phyloP scores from a whole-genome alignment of 2,888 invertebrate genomes.

The Rhagium mordax region DNA sequence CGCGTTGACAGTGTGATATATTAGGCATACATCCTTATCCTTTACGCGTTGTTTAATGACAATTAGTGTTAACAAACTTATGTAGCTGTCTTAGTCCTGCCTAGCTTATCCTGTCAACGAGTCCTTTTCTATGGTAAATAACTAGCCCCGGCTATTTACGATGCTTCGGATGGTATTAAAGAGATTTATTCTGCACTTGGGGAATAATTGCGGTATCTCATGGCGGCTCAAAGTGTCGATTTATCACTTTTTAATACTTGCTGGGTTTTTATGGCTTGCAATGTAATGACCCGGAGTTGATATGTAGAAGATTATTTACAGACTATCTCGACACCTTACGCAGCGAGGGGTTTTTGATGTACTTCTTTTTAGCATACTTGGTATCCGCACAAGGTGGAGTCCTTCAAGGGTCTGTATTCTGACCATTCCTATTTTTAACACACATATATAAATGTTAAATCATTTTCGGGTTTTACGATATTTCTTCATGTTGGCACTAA shows the following conservation, averaged over 20 bases:
- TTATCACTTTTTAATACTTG: constrained; percentile 19
- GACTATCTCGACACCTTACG: background rate
- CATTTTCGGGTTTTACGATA: no score
- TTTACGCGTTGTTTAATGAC: constrained; percentile 45
- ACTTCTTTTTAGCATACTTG: no score
- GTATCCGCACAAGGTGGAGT: no score
- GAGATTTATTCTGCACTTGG: constrained; percentile 27
- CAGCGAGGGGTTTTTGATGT: background rate
- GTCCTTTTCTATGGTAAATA: constrained; percentile 34
- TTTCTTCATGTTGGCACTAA: no score
- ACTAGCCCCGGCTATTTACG: constrained; percentile 32
- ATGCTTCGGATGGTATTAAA: constrained; percentile 5
- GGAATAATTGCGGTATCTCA: constrained; percentile 34
- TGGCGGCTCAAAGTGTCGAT: constrained; percentile 9
- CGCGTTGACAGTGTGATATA: constrained; percentile 40
- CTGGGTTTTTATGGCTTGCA: constrained; percentile 6
- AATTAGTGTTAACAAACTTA: constrained; percentile 49
- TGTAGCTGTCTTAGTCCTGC: constrained; percentile 43
- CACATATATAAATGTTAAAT: no score
- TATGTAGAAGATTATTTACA: background rate
- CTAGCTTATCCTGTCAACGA: constrained; percentile 35
- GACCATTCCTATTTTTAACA: no score
- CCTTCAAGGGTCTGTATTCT: no score
- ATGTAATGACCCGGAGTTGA: constrained; percentile 1
- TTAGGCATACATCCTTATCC: constrained; percentile 36